phyloP scores from a whole-genome alignment of 2,888 invertebrate genomes.

The Pristionchus fissidentatus region DNA sequence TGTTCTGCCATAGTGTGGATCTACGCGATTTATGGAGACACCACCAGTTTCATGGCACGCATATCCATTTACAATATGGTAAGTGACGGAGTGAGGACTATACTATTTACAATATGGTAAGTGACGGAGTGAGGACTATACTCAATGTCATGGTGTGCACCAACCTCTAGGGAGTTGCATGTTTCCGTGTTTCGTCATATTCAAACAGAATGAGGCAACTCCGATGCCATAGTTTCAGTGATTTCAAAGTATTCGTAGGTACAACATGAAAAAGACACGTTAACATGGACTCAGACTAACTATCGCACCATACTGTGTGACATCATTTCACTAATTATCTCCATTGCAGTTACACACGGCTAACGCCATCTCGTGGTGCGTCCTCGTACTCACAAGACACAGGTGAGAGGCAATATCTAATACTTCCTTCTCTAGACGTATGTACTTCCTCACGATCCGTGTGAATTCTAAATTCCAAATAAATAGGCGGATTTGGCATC shows the following conservation, averaged over 20 bases:
- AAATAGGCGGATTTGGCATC: too few species aligned
- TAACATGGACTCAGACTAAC: too few species aligned
- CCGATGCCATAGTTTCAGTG: too few species aligned
- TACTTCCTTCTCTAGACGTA: neutral
- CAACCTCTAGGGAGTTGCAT: too few species aligned
- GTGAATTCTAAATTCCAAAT: too few species aligned
- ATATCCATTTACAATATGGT: neutral
- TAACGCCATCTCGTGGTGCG: slow-evolving; percentile 10
- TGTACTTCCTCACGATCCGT: neutral
- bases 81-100: neutral
- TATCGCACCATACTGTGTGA: too few species aligned
- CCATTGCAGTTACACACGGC: slow-evolving; percentile 20
- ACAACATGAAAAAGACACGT: too few species aligned
- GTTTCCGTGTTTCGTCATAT: too few species aligned
- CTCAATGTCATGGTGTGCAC: too few species aligned
- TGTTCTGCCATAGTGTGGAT: neutral
- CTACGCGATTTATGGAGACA: neutral
- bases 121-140: neutral
- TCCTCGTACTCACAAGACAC: slow-evolving; percentile 14
- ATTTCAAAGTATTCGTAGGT: too few species aligned
- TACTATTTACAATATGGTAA: neutral
- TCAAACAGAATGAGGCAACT: too few species aligned
- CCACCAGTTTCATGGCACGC: neutral
- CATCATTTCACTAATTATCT: too few species aligned
- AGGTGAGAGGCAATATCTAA: neutral